phyloP scores from a whole-genome alignment of 2,797 vertebrate species.

The Siniperca scherzeri region DNA sequence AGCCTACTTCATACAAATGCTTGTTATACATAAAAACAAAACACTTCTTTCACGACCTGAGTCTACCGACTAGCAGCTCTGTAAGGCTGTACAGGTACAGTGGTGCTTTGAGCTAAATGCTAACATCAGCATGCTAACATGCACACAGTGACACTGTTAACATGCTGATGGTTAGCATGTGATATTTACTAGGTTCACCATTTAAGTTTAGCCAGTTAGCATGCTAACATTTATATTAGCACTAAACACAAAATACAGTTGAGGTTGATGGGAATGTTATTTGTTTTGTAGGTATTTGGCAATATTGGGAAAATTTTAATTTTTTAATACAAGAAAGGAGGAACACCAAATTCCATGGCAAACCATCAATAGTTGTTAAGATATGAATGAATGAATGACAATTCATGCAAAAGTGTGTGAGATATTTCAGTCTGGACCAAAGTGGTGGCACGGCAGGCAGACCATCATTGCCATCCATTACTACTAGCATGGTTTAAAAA shows the following conservation, averaged over 20 bases:
- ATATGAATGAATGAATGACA: too few relatives aligned
- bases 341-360: background rate
- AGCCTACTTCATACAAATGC: background rate
- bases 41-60: background rate
- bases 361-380: background rate
- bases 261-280: too few relatives aligned
- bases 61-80: background rate
- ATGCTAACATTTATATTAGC: too few relatives aligned
- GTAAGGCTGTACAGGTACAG: too few relatives aligned
- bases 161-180: too few relatives aligned
- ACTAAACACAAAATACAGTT: too few relatives aligned
- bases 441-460: background rate
- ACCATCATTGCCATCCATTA: background rate
- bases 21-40: constrained; percentile 4
- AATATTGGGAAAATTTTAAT: background rate
- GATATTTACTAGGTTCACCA: too few relatives aligned
- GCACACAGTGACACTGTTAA: too few relatives aligned
- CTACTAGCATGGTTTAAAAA: background rate
- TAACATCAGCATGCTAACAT: too few relatives aligned
- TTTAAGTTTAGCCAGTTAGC: too few relatives aligned
- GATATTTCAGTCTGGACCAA: background rate
- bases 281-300: background rate
- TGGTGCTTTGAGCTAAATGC: background rate
- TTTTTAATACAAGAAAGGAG: background rate
- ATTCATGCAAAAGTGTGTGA: background rate